Evolutionary conservation across 2,797 vertebrate species (phyloP), one percentile per base, ranked within the genome.

Genomic region (Microchirus variegatus): DNA sequence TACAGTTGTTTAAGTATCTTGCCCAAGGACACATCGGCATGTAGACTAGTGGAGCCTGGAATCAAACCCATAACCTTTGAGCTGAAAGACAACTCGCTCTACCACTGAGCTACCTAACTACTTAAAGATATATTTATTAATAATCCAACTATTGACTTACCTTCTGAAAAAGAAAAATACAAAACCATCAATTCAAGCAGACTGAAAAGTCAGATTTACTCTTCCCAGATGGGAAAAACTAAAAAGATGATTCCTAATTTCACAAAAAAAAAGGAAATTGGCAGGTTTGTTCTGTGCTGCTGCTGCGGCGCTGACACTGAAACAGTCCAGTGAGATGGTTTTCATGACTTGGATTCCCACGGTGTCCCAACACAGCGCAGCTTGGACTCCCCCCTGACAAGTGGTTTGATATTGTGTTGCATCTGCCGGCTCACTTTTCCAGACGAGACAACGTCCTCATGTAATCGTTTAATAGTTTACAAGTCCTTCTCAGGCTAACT

Each of bases 291-390:
- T 58, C 51, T 16, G 15, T 49, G 73, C 44, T 38, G 44, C 16
- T 9, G 62, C 36, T 16, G 15, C 5, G 45, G 73, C 44, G 15
- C 12, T 42, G 50, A 75, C 74, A 72, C 50, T 2, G 17, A 44
- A 22, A 69, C 71, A 76, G 82, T 16, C 66, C 78, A 49, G 10
- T 9, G 57, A 67, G 70, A 70, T 73, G 74, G 63, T 79, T 81
- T 63, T 81, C 76, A 76, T 82, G 59, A 72, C 78, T 77, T 53
- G 53, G 67, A 77, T 84, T 82, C 79, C 83, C 70, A 63, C 6
- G 41, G 49, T 76, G 63, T 84, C 78, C 74, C 77, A 78, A 50
- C 55, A 63, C 76, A 59, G 59, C 54, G 64, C 63, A 49, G 60
- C 75, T 78, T 63, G 59, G 54, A 83, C n/a, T 62, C 77, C 80